These are phyloP conservation scores for Corythornis cristatus DNA, from an alignment of 2,113 vertebrate genomes.

Conservation along the genomic window DNA sequence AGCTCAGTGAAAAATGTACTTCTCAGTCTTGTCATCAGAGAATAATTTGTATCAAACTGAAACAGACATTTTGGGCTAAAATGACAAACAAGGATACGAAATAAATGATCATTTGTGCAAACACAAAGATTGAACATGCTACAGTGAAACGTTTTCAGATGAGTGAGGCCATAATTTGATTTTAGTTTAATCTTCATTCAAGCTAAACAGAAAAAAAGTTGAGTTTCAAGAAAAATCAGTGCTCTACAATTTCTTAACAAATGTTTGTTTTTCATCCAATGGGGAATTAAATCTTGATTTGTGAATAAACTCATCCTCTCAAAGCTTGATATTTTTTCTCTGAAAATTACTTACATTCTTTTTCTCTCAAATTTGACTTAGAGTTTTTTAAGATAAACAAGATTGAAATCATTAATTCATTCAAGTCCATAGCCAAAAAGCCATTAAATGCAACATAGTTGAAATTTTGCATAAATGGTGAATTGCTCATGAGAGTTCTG, in stretches of 20 bases:
- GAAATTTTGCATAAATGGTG: not conserved
- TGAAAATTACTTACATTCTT: not conserved
- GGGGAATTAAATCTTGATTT: not conserved
- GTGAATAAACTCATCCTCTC: not conserved
- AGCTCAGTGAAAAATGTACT: not conserved
- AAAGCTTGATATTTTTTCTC: not conserved
- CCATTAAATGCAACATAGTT: not conserved
- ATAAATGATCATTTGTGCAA: not conserved
- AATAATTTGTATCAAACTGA: not conserved
- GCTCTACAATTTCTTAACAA: not conserved
- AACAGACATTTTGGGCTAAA: not conserved
- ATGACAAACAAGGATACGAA: not conserved
- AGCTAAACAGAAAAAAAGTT: not conserved
- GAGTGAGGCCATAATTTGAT: not conserved
- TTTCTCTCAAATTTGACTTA: not conserved
- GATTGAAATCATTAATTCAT: not conserved
- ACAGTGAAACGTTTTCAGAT: not conserved
- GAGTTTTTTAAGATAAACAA: not conserved
- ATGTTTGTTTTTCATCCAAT: not conserved
- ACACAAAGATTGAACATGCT: not conserved
- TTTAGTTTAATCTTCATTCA: not conserved
- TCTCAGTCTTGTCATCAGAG: not conserved
- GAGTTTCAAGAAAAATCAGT: not conserved
- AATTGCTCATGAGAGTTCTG: not conserved
- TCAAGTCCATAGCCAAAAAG: not conserved